Percentiles rank a stretch among this genome's conserved stretches.
These are phyloP conservation scores for Danio choprae DNA, from an alignment of 2,797 vertebrate species.

Conservation along the genomic window DNA sequence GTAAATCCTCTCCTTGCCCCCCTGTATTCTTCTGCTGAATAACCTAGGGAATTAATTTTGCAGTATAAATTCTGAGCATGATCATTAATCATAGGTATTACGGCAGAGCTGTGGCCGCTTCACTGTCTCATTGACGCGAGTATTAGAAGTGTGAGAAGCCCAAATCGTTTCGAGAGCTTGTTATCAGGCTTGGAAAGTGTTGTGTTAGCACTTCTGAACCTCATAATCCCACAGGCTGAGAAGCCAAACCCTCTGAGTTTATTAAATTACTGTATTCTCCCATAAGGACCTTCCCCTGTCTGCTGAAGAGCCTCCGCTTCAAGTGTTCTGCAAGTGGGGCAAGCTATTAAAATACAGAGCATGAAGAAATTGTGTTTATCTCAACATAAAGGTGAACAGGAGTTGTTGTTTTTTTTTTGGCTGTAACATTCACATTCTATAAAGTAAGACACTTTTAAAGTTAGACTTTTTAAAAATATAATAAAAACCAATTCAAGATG, in stretches of 20 bases:
- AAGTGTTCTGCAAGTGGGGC: neutral
- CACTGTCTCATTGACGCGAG: slow-evolving; percentile 25
- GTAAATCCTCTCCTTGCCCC: slow-evolving; percentile 57
- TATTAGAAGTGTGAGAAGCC: slow-evolving; percentile 32
- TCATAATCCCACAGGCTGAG: slow-evolving; percentile 62
- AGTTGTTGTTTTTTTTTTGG: neutral
- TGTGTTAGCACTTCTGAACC: slow-evolving; percentile 67
- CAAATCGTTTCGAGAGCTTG: slow-evolving; percentile 60
- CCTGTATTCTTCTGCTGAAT: slow-evolving; percentile 62
- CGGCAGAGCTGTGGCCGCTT: slow-evolving; percentile 5
- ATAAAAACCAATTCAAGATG: too few species aligned
- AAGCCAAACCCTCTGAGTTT: slow-evolving; percentile 63
- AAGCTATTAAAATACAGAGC: slow-evolving; percentile 38
- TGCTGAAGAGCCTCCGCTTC: slow-evolving; percentile 5
- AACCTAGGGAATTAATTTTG: slow-evolving; percentile 63
- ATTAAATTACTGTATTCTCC: slow-evolving; percentile 53
- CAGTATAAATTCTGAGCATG: slow-evolving; percentile 52
- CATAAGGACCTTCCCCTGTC: slow-evolving; percentile 16
- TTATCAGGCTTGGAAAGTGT: slow-evolving; percentile 68
- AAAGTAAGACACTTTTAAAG: too few species aligned
- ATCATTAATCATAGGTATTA: slow-evolving; percentile 65
- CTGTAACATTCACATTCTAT: neutral
- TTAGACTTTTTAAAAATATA: too few species aligned
- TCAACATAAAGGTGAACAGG: neutral
- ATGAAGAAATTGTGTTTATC: neutral